phyloP scores from a whole-genome alignment of 2,888 invertebrate species.

The Xestia rhomboidea region DNA sequence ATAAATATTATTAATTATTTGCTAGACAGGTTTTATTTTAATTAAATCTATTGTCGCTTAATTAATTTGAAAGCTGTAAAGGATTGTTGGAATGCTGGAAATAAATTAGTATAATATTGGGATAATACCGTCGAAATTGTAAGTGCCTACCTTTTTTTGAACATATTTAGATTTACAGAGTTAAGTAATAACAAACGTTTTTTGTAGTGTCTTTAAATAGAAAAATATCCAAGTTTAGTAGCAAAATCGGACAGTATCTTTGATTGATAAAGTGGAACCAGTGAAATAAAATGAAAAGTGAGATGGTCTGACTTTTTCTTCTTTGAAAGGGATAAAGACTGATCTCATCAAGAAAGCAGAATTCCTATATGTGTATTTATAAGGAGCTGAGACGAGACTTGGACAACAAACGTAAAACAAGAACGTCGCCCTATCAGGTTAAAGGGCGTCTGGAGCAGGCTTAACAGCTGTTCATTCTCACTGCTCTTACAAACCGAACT shows the following conservation, averaged over 20 bases:
- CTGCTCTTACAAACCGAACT: conserved; percentile 32
- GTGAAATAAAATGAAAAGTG: background rate
- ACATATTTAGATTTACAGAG: background rate
- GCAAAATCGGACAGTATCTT: background rate
- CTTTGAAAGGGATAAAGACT: background rate
- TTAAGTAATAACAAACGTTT: background rate
- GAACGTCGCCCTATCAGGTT: conserved; percentile 31
- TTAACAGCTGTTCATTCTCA: conserved; percentile 53
- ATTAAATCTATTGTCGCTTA: conserved; percentile 38
- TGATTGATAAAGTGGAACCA: background rate
- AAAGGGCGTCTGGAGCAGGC: conserved; percentile 29
- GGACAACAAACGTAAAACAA: conserved; percentile 19
- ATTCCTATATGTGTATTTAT: conserved; percentile 1
- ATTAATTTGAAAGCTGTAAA: conserved; percentile 31
- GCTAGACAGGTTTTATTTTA: conserved; percentile 42
- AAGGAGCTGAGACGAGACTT: conserved; percentile 4
- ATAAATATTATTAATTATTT: conserved; percentile 40
- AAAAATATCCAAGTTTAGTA: background rate
- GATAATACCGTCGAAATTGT: background rate
- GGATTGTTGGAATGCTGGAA: conserved; percentile 14
- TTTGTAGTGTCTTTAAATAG: background rate
- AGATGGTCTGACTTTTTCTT: background rate
- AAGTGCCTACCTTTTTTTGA: background rate
- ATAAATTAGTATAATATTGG: conserved; percentile 18
- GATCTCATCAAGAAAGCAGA: background rate